A percentile compares a stretch with the other conserved stretches of the same genome.
These are phyloP conservation scores for Virgularia gustaviana DNA, from an alignment of 92 coral and sea anemone species.

Conservation along the genomic window DNA sequence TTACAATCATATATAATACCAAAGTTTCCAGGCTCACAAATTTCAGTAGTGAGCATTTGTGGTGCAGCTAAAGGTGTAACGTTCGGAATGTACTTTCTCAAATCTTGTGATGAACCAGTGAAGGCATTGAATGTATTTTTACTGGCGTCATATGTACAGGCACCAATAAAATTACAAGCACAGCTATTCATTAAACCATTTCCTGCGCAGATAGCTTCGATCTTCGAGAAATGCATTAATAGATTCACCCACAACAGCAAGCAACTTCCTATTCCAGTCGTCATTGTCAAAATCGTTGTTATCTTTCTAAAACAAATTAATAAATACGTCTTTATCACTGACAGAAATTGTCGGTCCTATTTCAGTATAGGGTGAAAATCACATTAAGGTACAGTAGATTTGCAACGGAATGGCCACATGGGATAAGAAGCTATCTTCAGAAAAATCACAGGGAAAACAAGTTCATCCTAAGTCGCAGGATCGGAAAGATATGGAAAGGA, in stretches of 20 bases:
- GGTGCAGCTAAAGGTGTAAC: not conserved
- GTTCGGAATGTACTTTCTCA: constrained; percentile 4
- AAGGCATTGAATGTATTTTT: not conserved
- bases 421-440: no score
- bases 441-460: no score
- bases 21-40: constrained; percentile 32
- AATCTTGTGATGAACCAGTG: not conserved
- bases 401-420: no score
- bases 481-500: no score
- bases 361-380: no score
- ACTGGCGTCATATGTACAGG: constrained; percentile 1
- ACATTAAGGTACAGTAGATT: no score
- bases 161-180: constrained; percentile 26
- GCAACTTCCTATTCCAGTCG: no score
- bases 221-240: not conserved
- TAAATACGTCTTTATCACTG: no score
- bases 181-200: constrained; percentile 14
- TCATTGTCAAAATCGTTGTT: not conserved
- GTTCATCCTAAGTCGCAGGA: no score
- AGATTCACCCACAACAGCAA: constrained; percentile 16
- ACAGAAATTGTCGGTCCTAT: no score
- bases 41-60: not conserved
- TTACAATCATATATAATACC: constrained; percentile 39
- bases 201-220: constrained; percentile 4
- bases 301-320: not conserved